These are phyloP conservation scores for Etheostoma spectabile DNA, from an alignment of 2,113 vertebrate species.

Conservation along the genomic window DNA sequence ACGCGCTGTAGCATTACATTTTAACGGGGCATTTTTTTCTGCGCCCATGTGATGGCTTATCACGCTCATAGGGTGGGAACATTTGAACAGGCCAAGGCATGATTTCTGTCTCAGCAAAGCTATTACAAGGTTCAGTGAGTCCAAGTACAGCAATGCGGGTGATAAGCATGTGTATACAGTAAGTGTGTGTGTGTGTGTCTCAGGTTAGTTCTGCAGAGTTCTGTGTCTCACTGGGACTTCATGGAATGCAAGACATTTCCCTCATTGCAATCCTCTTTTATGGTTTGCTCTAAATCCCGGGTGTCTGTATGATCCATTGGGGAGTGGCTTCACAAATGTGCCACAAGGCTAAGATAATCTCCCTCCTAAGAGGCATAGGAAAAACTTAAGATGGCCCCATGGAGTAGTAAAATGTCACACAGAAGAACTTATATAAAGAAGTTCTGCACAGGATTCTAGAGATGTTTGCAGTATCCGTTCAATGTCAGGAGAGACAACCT, in stretches of 20 bases:
- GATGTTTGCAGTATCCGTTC: constrained; percentile 12
- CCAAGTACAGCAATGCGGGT: constrained; percentile 51
- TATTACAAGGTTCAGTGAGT: constrained; percentile 81
- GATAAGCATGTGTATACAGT: constrained; percentile 71
- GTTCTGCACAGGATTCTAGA: background rate
- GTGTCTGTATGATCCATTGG: constrained; percentile 18
- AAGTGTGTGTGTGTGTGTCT: constrained; percentile 31
- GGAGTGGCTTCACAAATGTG: constrained; percentile 52
- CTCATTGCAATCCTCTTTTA: constrained; percentile 58
- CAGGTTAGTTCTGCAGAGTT: constrained; percentile 28
- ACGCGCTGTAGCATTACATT: constrained; percentile 64
- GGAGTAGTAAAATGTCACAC: constrained; percentile 50
- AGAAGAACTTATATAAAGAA: constrained; percentile 25
- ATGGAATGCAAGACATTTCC: constrained; percentile 38
- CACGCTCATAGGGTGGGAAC: constrained; percentile 61
- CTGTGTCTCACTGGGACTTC: constrained; percentile 54
- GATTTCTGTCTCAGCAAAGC: constrained; percentile 81
- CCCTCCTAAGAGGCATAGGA: constrained; percentile 42
- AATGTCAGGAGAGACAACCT: constrained; percentile 8
- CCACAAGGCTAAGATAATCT: constrained; percentile 60
- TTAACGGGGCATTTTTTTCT: constrained; percentile 62
- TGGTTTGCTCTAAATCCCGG: constrained; percentile 43
- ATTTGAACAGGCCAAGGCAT: constrained; percentile 71
- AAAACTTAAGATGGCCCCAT: constrained; percentile 51
- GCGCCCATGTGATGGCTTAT: constrained; percentile 74